phyloP scores from a whole-genome alignment of 2,797 vertebrate genomes.

The Ptychobarbus kaznakovi region DNA sequence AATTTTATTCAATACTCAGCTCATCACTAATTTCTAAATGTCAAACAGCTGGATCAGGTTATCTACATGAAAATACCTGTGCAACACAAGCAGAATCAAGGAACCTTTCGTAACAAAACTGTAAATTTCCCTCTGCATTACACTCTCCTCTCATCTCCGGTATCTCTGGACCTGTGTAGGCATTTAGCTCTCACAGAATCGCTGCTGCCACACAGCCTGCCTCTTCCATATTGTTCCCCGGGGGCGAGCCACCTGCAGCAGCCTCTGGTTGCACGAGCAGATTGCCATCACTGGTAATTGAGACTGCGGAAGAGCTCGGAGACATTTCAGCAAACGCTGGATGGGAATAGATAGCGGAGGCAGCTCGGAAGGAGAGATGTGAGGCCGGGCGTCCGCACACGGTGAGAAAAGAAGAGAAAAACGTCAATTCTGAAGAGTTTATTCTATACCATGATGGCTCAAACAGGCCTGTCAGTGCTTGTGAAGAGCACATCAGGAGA shows the following conservation, averaged over 20 bases:
- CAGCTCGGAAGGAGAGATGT: conserved; percentile 10
- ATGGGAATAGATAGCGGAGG: conserved; percentile 16
- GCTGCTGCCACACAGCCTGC: conserved; percentile 31
- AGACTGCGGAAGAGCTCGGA: conserved; percentile 58
- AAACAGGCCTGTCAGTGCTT: conserved; percentile 51
- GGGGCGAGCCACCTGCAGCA: conserved; percentile 53
- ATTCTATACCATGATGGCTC: conserved; percentile 46
- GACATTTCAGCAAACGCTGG: conserved; percentile 48
- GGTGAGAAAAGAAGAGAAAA: conserved; percentile 6
- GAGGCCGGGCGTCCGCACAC: not conserved
- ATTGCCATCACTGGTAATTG: conserved; percentile 62
- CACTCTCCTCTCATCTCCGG: conserved; percentile 18
- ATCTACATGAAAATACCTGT: not conserved
- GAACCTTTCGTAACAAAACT: not conserved
- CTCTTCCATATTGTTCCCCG: conserved; percentile 52
- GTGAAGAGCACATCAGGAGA: conserved; percentile 31
- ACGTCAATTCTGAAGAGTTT: conserved; percentile 26
- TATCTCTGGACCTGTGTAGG: conserved; percentile 38
- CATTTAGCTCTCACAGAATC: conserved; percentile 28
- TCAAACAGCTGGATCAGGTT: not conserved
- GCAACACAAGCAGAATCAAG: not conserved
- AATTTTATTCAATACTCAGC: too few relatives aligned
- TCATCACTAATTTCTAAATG: not conserved
- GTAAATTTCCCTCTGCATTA: not conserved
- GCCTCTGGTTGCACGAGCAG: conserved; percentile 58